These are phyloP conservation scores for Urechis unicinctus DNA, from an alignment of 2,888 invertebrate genomes.

Conservation along the genomic window DNA sequence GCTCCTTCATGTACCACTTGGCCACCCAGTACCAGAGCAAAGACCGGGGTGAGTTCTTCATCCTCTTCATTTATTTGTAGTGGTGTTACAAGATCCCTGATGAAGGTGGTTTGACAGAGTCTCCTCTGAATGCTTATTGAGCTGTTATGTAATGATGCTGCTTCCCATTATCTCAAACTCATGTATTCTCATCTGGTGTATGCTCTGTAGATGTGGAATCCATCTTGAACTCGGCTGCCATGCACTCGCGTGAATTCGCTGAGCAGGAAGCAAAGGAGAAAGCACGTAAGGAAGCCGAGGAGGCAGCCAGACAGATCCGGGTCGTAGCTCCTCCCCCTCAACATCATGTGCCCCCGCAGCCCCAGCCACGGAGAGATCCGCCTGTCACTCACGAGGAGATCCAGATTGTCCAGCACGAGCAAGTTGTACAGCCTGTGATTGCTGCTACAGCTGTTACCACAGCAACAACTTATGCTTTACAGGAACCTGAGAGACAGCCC, in stretches of 20 bases:
- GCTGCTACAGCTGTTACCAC: too few species aligned
- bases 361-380: neutral
- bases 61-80: too few species aligned
- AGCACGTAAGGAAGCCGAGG: neutral
- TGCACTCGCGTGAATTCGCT: neutral
- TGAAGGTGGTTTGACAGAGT: neutral
- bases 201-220: conserved; percentile 3
- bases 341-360: neutral
- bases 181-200: neutral
- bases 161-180: too few species aligned
- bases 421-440: too few species aligned
- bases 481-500: too few species aligned
- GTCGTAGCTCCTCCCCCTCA: neutral
- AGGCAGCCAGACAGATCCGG: neutral
- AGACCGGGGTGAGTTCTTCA: conserved; percentile 15
- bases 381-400: neutral
- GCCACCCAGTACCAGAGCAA: conserved; percentile 20
- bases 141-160: neutral
- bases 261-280: conserved; percentile 3
- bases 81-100: neutral
- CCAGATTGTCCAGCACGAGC: too few species aligned
- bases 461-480: too few species aligned
- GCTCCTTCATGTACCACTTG: conserved; percentile 14
- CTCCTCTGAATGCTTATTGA: neutral
- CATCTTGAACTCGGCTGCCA: neutral